phyloP scores from a whole-genome alignment of 2,888 invertebrate species.

The Fragum fragum region DNA sequence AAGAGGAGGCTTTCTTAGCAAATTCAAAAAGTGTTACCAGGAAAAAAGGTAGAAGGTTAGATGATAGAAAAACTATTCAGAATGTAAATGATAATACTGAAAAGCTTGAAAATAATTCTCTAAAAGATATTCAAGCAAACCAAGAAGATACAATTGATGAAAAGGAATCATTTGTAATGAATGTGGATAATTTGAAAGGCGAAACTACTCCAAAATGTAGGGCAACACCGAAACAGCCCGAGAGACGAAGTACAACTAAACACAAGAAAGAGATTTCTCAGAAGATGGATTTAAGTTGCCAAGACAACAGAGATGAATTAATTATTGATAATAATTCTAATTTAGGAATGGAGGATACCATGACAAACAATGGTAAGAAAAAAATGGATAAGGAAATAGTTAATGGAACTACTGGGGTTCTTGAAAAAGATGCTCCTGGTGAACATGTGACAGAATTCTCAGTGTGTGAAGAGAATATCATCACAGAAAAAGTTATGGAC shows the following conservation, averaged over 20 bases:
- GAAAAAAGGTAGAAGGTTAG: background rate
- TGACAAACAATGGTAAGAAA: background rate
- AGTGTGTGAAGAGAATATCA: background rate
- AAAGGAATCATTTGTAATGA: background rate
- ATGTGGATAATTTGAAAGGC: constrained; percentile 18
- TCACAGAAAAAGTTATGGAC: background rate
- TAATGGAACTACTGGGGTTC: too few relatives aligned
- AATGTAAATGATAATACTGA: background rate
- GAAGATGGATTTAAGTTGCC: constrained; percentile 51
- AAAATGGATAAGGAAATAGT: background rate
- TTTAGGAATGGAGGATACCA: background rate
- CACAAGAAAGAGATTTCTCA: constrained; percentile 74
- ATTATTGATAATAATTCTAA: constrained; percentile 18
- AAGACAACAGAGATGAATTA: constrained; percentile 35
- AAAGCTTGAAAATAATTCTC: background rate
- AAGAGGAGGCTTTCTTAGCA: background rate
- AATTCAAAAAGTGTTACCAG: background rate
- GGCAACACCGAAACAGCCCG: constrained; percentile 54
- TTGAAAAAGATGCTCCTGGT: background rate
- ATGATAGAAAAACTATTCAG: background rate
- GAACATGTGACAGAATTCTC: background rate
- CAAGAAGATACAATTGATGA: background rate
- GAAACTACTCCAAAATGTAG: constrained; percentile 74
- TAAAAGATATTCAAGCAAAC: background rate
- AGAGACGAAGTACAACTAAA: constrained; percentile 75